Base-by-base conservation (phyloP, 2,888 invertebrate genomes). In the Erebia aethiops region DNA sequence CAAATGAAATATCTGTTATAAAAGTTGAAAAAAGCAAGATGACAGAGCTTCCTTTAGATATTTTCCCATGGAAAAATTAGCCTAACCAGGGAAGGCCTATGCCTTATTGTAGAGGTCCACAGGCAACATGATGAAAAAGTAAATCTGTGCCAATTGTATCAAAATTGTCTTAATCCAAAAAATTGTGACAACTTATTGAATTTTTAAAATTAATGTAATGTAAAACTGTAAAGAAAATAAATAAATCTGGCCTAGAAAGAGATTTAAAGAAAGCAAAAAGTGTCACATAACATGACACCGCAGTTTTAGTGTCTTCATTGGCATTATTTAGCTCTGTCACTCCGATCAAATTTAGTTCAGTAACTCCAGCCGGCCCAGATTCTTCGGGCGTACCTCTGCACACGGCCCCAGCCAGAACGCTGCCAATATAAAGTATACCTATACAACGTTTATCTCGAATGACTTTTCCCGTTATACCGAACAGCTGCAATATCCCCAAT, bases 311-410 rank as follows among this genome's bases (percentile, higher is more conserved):
- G 80, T 79, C 80, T 81, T 86, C 82, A 77, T 81, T 83, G 84
- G 84, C 83, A 87, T 87, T 86, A 84, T 81, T 82, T 79, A 85
- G 88, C 87, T 89, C 89, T 91, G 90, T 91, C 88, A 82, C 85
- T 81, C 82, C 80, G 88, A 90, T 92, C 90, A 90, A 91, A 92
- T 91, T 91, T 92, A 92, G 91, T 92, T 89, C 87, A 92, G 92
- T 92, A 92, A 91, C 90, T 93, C 92, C 92, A 93, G 92, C 78
- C 91, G 92, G 84, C 91, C 91, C 89, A 91, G 89, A 91, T 92
- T 90, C 90, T 80, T 84, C 80, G 82, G 81, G 84, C 88, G 87
- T 82, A 87, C 87, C 86, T 88, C 84, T 93, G 92, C 92, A 87
- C 92, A 93, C 92, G 92, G 92, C 92, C 86, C 92, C 85, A 88